Evolutionary conservation across 2,888 invertebrate genomes (phyloP).

Genomic region (Nowickia ferox): DNA sequence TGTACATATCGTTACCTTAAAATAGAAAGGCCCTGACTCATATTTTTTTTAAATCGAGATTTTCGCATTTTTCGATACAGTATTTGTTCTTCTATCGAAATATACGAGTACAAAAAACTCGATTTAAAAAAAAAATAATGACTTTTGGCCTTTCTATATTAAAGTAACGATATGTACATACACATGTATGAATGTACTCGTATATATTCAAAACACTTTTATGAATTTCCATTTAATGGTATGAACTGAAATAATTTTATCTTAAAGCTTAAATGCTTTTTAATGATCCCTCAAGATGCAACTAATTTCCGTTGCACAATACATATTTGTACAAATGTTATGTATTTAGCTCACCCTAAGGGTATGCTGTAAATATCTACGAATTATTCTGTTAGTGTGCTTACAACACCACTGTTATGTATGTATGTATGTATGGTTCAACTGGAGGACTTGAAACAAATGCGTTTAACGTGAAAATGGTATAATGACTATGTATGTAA

Average conservation of each 20-base stretch:
- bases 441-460: neutral
- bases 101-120: too few relatives aligned
- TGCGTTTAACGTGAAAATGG: constrained; percentile 24
- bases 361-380: constrained; percentile 40
- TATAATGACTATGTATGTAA: constrained; percentile 17
- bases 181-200: too few relatives aligned
- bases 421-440: constrained; percentile 4
- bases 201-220: too few relatives aligned
- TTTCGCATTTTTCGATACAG: too few relatives aligned
- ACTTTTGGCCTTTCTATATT: too few relatives aligned
- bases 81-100: too few relatives aligned
- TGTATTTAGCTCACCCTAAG: constrained; percentile 17
- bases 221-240: too few relatives aligned
- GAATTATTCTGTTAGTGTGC: constrained; percentile 7
- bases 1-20: too few relatives aligned
- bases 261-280: constrained; percentile 5
- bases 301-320: neutral
- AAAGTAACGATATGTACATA: too few relatives aligned
- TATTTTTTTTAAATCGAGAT: too few relatives aligned
- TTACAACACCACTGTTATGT: constrained; percentile 29
- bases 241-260: neutral
- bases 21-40: too few relatives aligned
- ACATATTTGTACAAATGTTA: neutral
- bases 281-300: neutral
- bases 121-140: too few relatives aligned